Evolutionary conservation across 2,888 invertebrate species (phyloP).

Genomic region (Patella pellucida): DNA sequence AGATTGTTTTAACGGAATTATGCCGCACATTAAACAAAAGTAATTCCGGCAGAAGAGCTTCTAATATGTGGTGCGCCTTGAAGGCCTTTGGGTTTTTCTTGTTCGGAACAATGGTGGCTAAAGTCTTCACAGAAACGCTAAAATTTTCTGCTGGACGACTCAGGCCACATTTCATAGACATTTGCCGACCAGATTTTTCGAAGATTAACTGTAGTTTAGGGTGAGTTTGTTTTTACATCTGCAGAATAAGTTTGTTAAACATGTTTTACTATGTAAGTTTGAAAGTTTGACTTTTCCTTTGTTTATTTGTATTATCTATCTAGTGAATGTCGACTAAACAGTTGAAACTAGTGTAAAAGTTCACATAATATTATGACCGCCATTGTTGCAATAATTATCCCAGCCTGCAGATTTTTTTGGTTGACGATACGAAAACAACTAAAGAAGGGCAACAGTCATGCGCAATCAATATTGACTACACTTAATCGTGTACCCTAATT

Average conservation of each 20-base stretch:
- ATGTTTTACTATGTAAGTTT: conserved; percentile 8
- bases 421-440: no score
- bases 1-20: conserved; percentile 38
- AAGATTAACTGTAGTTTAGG: conserved; percentile 44
- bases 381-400: not conserved
- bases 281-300: not conserved
- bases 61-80: conserved; percentile 27
- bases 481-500: no score
- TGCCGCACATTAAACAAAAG: conserved; percentile 28
- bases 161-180: conserved; percentile 91
- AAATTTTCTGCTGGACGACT: conserved; percentile 95
- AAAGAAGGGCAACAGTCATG: no score
- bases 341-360: no score
- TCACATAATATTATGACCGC: no score
- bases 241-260: not conserved
- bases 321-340: no score
- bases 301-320: no score
- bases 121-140: conserved; percentile 89
- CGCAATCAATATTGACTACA: no score
- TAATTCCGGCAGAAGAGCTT: conserved; percentile 21
- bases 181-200: conserved; percentile 80
- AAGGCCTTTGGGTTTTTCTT: conserved; percentile 75
- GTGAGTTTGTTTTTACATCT: conserved; percentile 18
- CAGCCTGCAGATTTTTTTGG: no score
- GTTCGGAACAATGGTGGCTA: conserved; percentile 87